These are phyloP conservation scores for Stenichneumon culpator DNA, from an alignment of 2,888 invertebrate species.

Conservation along the genomic window DNA sequence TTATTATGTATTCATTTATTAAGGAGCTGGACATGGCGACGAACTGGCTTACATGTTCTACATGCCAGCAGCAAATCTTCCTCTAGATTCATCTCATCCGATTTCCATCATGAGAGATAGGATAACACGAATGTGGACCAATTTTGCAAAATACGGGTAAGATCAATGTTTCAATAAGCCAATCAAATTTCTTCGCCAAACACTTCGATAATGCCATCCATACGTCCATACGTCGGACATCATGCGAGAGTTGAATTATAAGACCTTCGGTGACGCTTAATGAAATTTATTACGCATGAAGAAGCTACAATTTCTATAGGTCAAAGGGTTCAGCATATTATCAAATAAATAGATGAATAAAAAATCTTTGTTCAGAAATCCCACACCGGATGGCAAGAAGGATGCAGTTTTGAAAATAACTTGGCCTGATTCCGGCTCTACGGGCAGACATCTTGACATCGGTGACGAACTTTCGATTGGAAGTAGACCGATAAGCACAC, in stretches of 20 bases:
- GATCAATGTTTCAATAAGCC: not conserved
- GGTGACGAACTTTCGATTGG: conserved; percentile 34
- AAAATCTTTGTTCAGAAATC: conserved; percentile 67
- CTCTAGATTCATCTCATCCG: conserved; percentile 72
- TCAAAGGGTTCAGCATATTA: not conserved
- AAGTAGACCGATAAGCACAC: conserved; percentile 49
- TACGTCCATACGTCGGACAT: too few relatives aligned
- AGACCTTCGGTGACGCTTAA: too few relatives aligned
- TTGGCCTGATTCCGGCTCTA: conserved; percentile 67
- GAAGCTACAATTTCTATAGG: not conserved
- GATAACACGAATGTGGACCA: conserved; percentile 87
- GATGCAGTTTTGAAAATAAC: conserved; percentile 48
- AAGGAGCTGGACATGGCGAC: conserved; percentile 86
- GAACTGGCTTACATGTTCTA: conserved; percentile 88
- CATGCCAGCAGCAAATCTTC: conserved; percentile 68
- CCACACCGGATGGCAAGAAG: conserved; percentile 66
- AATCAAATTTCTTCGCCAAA: not conserved
- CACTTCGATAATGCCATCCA: too few relatives aligned
- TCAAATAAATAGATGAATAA: not conserved
- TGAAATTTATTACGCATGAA: too few relatives aligned
- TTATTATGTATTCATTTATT: not conserved
- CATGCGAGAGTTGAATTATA: too few relatives aligned
- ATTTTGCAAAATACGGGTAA: conserved; percentile 69
- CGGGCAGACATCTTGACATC: conserved; percentile 69
- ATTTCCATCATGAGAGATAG: conserved; percentile 83